Evolutionary conservation across 1,140 invertebrate genomes (phyloP), one percentile per base, ranked within the genome.

Genomic region (Sinella curviseta): DNA sequence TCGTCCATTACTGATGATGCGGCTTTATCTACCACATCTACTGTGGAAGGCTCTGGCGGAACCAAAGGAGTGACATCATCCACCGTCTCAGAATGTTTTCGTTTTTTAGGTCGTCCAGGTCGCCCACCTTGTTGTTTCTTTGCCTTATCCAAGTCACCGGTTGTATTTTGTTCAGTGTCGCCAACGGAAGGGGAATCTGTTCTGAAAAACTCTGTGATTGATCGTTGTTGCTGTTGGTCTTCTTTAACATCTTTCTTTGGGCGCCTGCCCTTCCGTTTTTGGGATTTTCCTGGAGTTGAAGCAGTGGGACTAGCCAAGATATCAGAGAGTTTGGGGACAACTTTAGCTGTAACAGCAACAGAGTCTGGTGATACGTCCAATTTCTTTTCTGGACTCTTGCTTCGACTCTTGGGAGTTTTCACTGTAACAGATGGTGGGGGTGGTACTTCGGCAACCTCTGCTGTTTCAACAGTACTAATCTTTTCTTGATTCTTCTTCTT

Each of bases 341-440:
- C 57, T 17, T 8, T 17, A 48, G 39, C 39, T 17, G 17, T 48
- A 48, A 48, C 17, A 48, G 4, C 39, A 8, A 17, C 39, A 48
- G 39, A 48, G 4, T 8, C 4, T 48, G 17, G 4, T 48, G 39
- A 8, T 48, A 8, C 4, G 39, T 0, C 33, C 55, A 30, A 17
- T 60, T 60, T 77, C 76, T 77, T 77, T 26, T 77, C 76, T 12
- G 8, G 26, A 77, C 76, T 77, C 26, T 60, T 55, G 34, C 54
- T 77, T 57, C 75, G 26, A 4, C 2, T 30, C 60, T 55, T 77
- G 20, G 48, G 55, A 0, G 39, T 8, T 48, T 48, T 48, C 39
- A 17, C 39, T 48, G 4, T 17, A 48, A 17, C 17, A 48, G 39
- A 48, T 48, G 39, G 4, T 48, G 4, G 39, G 17, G 39, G 17